Conservation (phyloP, 2,113 vertebrate genomes). For the Salvelinus sp. region DNA sequence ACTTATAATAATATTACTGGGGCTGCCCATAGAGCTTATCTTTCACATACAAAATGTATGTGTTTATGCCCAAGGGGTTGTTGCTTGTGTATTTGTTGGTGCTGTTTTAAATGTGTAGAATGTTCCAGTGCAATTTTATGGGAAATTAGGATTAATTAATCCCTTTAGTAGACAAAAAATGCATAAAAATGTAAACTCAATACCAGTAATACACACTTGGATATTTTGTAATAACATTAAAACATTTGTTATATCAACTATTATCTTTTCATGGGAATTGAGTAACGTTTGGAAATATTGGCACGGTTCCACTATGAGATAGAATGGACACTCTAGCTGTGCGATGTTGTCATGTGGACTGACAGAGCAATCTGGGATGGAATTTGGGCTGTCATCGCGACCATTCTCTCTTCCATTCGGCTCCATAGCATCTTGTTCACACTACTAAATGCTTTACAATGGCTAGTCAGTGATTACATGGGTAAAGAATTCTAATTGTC, state of each 20-base stretch:
- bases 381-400: neutral
- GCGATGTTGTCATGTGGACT: neutral
- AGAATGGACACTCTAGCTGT: no score
- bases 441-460: neutral
- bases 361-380: neutral
- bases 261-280: neutral
- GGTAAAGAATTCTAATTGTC: neutral
- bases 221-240: neutral
- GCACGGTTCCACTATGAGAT: no score
- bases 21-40: neutral
- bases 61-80: neutral
- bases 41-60: neutral
- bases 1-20: slow-evolving; percentile 32
- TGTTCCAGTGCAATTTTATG: neutral
- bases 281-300: neutral
- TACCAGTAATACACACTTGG: neutral
- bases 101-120: neutral
- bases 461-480: neutral
- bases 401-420: neutral
- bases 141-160: neutral
- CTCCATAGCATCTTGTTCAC: neutral
- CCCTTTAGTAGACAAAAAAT: neutral
- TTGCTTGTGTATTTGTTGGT: neutral
- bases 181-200: neutral
- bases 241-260: neutral